phyloP scores from a whole-genome alignment of 2,113 vertebrate species.

The Scatophagus argus region DNA sequence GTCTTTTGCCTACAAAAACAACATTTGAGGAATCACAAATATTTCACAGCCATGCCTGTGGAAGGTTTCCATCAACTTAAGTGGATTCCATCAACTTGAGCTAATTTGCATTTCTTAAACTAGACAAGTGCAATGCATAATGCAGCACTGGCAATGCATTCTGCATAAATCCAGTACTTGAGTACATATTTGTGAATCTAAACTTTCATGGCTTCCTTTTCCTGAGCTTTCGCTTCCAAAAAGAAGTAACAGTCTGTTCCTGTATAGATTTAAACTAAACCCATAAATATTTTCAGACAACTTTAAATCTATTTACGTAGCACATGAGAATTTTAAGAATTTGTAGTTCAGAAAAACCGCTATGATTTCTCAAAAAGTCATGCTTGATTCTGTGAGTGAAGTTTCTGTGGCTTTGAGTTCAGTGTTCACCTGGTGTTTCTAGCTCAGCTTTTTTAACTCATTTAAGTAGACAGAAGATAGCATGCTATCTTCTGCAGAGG shows the following conservation, averaged over 20 bases:
- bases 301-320: neutral
- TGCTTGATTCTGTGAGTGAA: neutral
- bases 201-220: conserved; percentile 52
- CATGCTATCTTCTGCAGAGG: conserved; percentile 2
- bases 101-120: conserved; percentile 79
- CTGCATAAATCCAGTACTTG: conserved; percentile 66
- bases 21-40: conserved; percentile 70
- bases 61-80: conserved; percentile 72
- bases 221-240: conserved; percentile 38
- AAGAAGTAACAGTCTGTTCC: conserved; percentile 13
- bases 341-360: neutral
- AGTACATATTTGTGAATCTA: conserved; percentile 59
- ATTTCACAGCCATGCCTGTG: conserved; percentile 62
- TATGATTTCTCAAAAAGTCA: neutral
- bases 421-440: neutral
- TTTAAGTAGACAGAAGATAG: conserved; percentile 37
- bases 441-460: neutral
- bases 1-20: conserved; percentile 61
- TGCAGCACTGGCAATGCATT: conserved; percentile 63
- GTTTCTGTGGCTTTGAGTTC: neutral
- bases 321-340: neutral
- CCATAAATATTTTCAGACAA: conserved; percentile 10
- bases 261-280: conserved; percentile 21
- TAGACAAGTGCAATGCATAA: conserved; percentile 70
- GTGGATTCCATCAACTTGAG: conserved; percentile 72